Conservation (phyloP, 1,140 invertebrate genomes). For the Dreissena polymorpha region DNA sequence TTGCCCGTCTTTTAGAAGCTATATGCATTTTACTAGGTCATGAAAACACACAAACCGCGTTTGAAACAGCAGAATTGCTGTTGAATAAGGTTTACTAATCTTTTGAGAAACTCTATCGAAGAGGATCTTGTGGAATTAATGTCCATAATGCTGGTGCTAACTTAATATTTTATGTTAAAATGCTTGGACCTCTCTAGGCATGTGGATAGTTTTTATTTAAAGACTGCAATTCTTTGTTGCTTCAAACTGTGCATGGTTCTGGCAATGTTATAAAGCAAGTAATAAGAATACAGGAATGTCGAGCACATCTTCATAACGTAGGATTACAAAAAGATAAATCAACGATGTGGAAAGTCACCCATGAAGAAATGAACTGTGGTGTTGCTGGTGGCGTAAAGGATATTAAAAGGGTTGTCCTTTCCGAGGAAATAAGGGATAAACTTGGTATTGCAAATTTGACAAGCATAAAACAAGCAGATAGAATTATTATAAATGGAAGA, state of each 20-base stretch:
- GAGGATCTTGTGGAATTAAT: conserved; percentile 32
- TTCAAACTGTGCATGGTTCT: conserved; percentile 10
- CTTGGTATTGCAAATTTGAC: not conserved
- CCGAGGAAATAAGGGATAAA: not conserved
- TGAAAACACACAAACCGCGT: conserved; percentile 1
- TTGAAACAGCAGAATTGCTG: conserved; percentile 17
- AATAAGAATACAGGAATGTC: too few species aligned
- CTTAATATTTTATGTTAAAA: conserved; percentile 28
- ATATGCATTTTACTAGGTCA: conserved; percentile 23
- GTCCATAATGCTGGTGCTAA: conserved; percentile 30
- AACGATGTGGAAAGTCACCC: too few species aligned
- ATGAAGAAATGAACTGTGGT: too few species aligned
- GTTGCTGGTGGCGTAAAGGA: too few species aligned
- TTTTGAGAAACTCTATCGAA: conserved; percentile 31
- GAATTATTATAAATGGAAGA: not conserved
- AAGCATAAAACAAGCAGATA: not conserved
- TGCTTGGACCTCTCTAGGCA: conserved; percentile 24
- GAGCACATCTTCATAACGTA: too few species aligned
- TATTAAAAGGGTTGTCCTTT: too few species aligned
- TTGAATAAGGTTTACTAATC: conserved; percentile 30
- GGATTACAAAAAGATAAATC: too few species aligned
- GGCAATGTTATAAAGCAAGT: conserved; percentile 33
- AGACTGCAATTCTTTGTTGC: conserved; percentile 25
- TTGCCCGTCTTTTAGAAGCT: conserved; percentile 19
- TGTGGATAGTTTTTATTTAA: conserved; percentile 42